A percentile compares a stretch with the other conserved stretches of the same genome.
Evolutionary conservation across 2,888 invertebrate genomes (phyloP).

Genomic region (Zaprionus bogoriensis): DNA sequence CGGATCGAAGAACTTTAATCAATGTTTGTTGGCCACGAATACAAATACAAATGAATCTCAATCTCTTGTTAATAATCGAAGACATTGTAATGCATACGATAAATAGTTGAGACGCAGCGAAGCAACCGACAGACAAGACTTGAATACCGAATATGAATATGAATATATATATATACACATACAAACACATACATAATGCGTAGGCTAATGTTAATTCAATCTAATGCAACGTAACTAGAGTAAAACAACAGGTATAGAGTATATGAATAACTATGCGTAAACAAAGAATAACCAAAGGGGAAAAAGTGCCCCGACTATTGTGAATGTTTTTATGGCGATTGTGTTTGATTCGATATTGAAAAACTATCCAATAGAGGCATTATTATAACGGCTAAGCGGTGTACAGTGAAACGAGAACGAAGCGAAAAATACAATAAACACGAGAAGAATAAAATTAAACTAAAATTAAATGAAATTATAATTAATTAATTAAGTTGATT

Average conservation of each 20-base stretch:
- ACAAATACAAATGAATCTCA: slow-evolving; percentile 4
- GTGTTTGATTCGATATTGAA: slow-evolving; percentile 30
- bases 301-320: slow-evolving; percentile 46
- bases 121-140: slow-evolving; percentile 59
- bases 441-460: slow-evolving; percentile 7
- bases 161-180: slow-evolving; percentile 6
- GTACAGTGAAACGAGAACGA: slow-evolving; percentile 36
- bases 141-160: slow-evolving; percentile 48
- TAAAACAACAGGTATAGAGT: slow-evolving; percentile 26
- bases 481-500: slow-evolving; percentile 55
- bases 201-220: slow-evolving; percentile 60
- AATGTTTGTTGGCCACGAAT: slow-evolving; percentile 14
- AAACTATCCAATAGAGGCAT: slow-evolving; percentile 19
- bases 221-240: slow-evolving; percentile 42
- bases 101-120: slow-evolving; percentile 40
- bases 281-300: slow-evolving; percentile 19
- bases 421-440: slow-evolving; percentile 2
- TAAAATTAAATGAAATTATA: slow-evolving; percentile 18
- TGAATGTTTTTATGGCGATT: slow-evolving; percentile 60
- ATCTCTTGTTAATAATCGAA: slow-evolving; percentile 46
- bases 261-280: slow-evolving; percentile 19
- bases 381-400: slow-evolving; percentile 16
- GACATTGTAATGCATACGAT: background rate
- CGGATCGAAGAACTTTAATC: background rate
- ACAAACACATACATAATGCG: slow-evolving; percentile 42